phyloP scores from a whole-genome alignment of 2,888 invertebrate species.

The Eupithecia insigniata region DNA sequence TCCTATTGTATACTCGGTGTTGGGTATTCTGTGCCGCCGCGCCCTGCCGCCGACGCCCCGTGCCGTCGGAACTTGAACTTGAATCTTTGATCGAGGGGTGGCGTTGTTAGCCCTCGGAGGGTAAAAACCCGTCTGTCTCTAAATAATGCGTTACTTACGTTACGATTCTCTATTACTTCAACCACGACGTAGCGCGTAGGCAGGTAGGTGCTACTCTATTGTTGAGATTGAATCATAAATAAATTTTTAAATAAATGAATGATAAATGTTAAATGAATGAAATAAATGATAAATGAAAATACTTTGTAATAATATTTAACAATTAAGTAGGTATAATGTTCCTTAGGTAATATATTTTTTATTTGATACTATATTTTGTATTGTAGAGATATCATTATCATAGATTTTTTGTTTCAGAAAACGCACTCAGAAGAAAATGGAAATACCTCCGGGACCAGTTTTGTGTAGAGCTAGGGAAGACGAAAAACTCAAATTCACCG shows the following conservation, averaged over 20 bases:
- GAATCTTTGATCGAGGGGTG: conserved; percentile 3
- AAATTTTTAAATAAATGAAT: no score
- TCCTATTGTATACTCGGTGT: background rate
- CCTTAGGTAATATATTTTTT: no score
- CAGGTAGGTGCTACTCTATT: no score
- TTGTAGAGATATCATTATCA: no score
- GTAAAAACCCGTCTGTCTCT: background rate
- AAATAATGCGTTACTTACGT: background rate
- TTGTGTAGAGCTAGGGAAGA: conserved; percentile 35
- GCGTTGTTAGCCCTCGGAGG: background rate
- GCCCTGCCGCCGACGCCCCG: background rate
- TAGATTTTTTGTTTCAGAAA: conserved; percentile 29
- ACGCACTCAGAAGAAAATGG: conserved; percentile 36
- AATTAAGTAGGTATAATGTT: no score
- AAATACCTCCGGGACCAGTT: conserved; percentile 41
- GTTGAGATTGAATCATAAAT: no score
- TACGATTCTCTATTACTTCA: background rate
- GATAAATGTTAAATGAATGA: no score
- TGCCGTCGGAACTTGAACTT: conserved; percentile 18
- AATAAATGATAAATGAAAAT: no score
- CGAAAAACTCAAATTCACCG: conserved; percentile 9
- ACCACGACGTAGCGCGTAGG: background rate
- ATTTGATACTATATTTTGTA: no score
- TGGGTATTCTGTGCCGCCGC: conserved; percentile 11
- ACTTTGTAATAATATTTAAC: no score